phyloP scores from a whole-genome alignment of 37 sponge, comb jelly and placozoan genomes.

The Eunapius fragilis region DNA sequence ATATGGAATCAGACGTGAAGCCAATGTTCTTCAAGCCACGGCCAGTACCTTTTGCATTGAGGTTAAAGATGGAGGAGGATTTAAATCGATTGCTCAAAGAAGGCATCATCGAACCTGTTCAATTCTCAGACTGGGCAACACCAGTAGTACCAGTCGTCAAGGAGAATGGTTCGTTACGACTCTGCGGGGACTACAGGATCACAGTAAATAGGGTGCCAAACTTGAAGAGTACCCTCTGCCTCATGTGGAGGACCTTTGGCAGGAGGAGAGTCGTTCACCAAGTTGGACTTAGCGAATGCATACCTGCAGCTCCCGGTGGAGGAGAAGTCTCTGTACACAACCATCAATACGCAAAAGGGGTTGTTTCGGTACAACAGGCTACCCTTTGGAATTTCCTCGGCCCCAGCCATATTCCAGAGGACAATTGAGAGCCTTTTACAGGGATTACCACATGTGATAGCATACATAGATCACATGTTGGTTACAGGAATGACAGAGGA shows the following conservation, averaged over 20 bases:
- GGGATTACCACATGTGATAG: not conserved
- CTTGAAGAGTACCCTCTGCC: constrained; percentile 48
- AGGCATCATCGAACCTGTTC: constrained; percentile 30
- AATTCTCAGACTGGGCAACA: constrained; percentile 57
- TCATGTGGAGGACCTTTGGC: constrained; percentile 22
- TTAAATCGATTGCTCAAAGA: constrained; percentile 6
- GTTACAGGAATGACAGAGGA: constrained; percentile 13
- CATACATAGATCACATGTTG: constrained; percentile 27
- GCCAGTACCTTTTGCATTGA: constrained; percentile 30
- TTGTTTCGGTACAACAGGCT: constrained; percentile 23
- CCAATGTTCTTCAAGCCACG: constrained; percentile 30
- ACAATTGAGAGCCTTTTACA: constrained; percentile 12
- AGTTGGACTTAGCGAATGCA: constrained; percentile 39
- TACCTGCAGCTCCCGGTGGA: constrained; percentile 36
- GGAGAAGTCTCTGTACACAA: constrained; percentile 9
- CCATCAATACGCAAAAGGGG: constrained; percentile 69
- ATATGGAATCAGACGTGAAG: not conserved
- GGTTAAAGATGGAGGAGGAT: constrained; percentile 9
- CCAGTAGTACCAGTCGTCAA: constrained; percentile 58
- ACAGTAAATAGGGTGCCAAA: constrained; percentile 36
- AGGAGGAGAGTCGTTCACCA: constrained; percentile 50
- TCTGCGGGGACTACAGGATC: constrained; percentile 50
- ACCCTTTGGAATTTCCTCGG: constrained; percentile 39
- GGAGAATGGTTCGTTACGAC: constrained; percentile 25
- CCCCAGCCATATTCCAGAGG: constrained; percentile 14